Base-by-base conservation (phyloP, 2,113 vertebrate genomes). In the Hippocampus guttulatus region DNA sequence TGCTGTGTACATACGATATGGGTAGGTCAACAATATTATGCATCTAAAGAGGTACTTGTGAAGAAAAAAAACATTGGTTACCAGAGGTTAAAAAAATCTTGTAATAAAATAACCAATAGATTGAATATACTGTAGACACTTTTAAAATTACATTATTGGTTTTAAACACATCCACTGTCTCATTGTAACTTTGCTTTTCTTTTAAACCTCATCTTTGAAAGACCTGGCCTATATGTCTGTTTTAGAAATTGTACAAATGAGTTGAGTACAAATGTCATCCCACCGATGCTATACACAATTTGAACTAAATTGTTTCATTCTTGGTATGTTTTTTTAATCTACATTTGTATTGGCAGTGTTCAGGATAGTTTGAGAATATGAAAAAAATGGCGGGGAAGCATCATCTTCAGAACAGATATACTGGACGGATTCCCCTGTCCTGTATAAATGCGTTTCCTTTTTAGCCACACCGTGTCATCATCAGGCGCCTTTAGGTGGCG, bases 391-490 rank as follows among this genome's bases (percentile, higher is more conserved):
- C 5, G 25, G 55, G 27, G 23, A 33, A 33, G 14, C 27, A 61
- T 30, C 7, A 4, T 61, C 58, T 38, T 23, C 27, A 33, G 58
- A 33, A 7, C 27, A 2, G 7, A 61, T 38, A 27, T 38, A 38
- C 0, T 61, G 15, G 6, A 16, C 16, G 16, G 15, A 3, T 61
- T 33, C 27, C 55, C 12, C 12, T 25, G 12, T 23, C 15, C 23
- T 51, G 16, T 18, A 51, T 45, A 23, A 67, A 64, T 79, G 82
- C 73, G 69, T 84, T 70, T 80, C 74, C 72, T 41, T 3, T 63
- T 73, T 61, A 52, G 54, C 85, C 85, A 82, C 87, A 75, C 1
- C 49, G 73, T 82, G 87, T 85, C 87, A 54, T 85, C 87, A 54
- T 71, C 73, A 74, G 74, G 80, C 81, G 77, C 54, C 80, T 64